These are phyloP conservation scores for Paraplagusia blochii DNA, from an alignment of 2,113 vertebrate species.

Conservation along the genomic window DNA sequence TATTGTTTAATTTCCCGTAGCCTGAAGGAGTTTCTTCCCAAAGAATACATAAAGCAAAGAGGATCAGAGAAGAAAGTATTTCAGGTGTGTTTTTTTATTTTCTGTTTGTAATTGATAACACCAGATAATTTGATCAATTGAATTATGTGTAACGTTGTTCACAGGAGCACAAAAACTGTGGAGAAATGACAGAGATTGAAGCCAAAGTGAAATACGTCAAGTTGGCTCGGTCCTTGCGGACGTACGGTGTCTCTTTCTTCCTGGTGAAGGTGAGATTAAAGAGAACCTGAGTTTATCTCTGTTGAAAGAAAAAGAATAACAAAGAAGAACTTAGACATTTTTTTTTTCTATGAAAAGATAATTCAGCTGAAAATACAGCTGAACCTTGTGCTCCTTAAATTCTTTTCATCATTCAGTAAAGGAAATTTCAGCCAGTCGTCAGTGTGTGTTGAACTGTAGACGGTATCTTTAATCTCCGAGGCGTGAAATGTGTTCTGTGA, in stretches of 20 bases:
- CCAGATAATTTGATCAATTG: neutral
- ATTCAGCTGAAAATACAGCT: slow-evolving; percentile 1
- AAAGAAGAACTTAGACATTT: neutral
- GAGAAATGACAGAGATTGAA: slow-evolving; percentile 96
- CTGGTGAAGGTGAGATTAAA: slow-evolving; percentile 86
- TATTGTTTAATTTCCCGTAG: slow-evolving; percentile 49
- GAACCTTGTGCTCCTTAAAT: slow-evolving; percentile 2
- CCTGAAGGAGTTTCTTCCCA: slow-evolving; percentile 81
- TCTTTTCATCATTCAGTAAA: slow-evolving; percentile 11
- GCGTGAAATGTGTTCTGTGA: slow-evolving; percentile 29
- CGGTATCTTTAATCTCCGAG: slow-evolving; percentile 30
- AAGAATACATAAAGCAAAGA: slow-evolving; percentile 82
- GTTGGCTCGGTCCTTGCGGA: slow-evolving; percentile 89
- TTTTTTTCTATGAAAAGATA: slow-evolving; percentile 12
- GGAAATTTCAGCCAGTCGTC: neutral
- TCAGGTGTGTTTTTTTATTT: slow-evolving; percentile 62
- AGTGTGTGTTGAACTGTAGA: slow-evolving; percentile 12
- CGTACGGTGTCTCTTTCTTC: slow-evolving; percentile 96
- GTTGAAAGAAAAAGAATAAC: neutral
- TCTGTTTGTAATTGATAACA: neutral
- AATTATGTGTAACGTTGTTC: neutral
- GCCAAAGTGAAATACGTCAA: slow-evolving; percentile 98
- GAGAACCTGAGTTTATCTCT: neutral
- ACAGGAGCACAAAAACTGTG: slow-evolving; percentile 96
- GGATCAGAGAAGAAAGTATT: slow-evolving; percentile 79